Conservation (phyloP, 2,888 invertebrate species). For the Muschampia plurimacula region DNA sequence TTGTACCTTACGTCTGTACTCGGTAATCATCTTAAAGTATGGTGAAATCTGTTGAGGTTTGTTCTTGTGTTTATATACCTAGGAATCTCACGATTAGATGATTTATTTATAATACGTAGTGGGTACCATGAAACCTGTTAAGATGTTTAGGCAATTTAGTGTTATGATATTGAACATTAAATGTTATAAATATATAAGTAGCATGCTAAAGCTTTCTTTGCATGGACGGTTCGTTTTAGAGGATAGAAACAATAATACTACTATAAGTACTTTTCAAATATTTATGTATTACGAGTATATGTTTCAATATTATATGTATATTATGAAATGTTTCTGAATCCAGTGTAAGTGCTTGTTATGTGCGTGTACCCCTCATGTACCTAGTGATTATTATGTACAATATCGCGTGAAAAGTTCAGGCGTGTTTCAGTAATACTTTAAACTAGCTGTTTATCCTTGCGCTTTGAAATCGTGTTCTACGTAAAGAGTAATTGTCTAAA, state of each 20-base stretch:
- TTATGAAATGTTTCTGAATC: conserved; percentile 63
- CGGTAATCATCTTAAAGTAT: conserved; percentile 20
- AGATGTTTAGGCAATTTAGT: conserved; percentile 63
- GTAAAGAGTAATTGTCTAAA: conserved; percentile 68
- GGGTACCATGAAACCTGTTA: conserved; percentile 50
- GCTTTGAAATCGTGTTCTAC: conserved; percentile 78
- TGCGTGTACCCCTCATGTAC: conserved; percentile 50
- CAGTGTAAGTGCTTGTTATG: conserved; percentile 64
- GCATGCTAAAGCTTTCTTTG: conserved; percentile 75
- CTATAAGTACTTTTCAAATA: conserved; percentile 63
- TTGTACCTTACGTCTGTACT: conserved; percentile 31
- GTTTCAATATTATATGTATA: conserved; percentile 76
- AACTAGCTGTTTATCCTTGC: conserved; percentile 75
- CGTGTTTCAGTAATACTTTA: conserved; percentile 62
- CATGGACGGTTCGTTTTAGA: conserved; percentile 74
- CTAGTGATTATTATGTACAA: conserved; percentile 70
- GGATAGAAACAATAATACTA: conserved; percentile 62
- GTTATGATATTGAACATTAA: conserved; percentile 68
- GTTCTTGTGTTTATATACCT: conserved; percentile 48
- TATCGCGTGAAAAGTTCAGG: conserved; percentile 65
- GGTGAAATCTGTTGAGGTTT: conserved; percentile 45
- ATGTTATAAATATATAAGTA: conserved; percentile 69
- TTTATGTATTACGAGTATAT: conserved; percentile 66
- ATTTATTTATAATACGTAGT: conserved; percentile 55
- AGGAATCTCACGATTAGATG: conserved; percentile 61